Conservation (phyloP, 2,888 invertebrate genomes). For the Aphidoletes aphidimyza region DNA sequence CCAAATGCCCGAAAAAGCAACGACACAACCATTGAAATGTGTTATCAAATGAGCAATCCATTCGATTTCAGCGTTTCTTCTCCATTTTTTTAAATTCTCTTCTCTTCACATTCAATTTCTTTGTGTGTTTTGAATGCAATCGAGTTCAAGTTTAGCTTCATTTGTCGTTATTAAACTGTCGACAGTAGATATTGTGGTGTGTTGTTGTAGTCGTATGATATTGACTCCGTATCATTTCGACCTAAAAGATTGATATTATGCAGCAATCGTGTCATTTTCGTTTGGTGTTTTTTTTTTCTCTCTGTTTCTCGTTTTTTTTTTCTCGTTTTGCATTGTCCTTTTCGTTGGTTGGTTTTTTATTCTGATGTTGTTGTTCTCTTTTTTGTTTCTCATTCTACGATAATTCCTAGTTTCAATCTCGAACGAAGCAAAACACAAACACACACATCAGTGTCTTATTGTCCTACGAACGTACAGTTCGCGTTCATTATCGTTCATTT, state of each 20-base stretch:
- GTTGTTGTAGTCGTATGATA: neutral
- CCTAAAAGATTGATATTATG: conserved; percentile 36
- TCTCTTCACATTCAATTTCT: neutral
- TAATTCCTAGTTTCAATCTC: conserved; percentile 26
- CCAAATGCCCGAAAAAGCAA: no score
- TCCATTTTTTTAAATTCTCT: neutral
- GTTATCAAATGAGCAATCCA: neutral
- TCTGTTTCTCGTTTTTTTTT: neutral
- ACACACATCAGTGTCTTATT: conserved; percentile 22
- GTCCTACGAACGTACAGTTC: no score
- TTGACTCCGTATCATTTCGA: neutral
- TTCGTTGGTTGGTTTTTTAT: no score
- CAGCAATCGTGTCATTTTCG: conserved; percentile 46
- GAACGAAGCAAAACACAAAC: no score
- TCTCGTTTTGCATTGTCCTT: neutral
- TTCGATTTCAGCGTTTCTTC: neutral
- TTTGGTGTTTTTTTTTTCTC: no score
- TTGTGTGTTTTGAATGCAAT: conserved; percentile 1
- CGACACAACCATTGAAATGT: neutral
- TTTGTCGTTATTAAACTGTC: conserved; percentile 48
- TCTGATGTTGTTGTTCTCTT: no score
- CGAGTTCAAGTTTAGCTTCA: conserved; percentile 44
- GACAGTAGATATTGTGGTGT: neutral
- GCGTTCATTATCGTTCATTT: conserved; percentile 51
- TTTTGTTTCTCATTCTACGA: conserved; percentile 36